Evolutionary conservation across 2,113 vertebrate species (phyloP).

Genomic region (Hydrochoerus hydrochaeris): DNA sequence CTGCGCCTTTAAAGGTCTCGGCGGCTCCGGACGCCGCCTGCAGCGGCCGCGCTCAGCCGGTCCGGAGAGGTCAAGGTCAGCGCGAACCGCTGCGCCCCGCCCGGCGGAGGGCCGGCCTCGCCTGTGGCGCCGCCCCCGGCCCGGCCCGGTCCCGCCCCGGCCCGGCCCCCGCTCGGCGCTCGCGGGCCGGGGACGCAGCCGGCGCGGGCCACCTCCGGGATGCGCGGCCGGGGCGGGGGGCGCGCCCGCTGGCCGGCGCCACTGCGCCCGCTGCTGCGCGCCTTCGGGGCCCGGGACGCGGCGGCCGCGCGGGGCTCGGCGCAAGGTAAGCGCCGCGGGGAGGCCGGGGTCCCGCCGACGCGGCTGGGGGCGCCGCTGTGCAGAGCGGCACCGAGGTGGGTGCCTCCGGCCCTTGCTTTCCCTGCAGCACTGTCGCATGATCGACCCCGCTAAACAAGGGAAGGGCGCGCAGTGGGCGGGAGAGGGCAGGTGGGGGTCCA

Average conservation of each 20-base stretch:
- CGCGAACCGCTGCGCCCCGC: neutral
- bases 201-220: neutral
- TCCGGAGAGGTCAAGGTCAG: slow-evolving; percentile 3
- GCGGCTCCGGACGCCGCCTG: neutral
- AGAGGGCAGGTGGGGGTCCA: neutral
- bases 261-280: slow-evolving; percentile 70
- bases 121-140: slow-evolving; percentile 36
- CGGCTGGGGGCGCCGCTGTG: neutral
- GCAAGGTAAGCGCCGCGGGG: slow-evolving; percentile 66
- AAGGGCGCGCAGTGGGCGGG: neutral
- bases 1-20: too few relatives aligned
- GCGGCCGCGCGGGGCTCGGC: slow-evolving; percentile 17
- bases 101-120: neutral
- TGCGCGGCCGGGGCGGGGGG: slow-evolving; percentile 69
- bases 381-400: neutral
- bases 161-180: neutral
- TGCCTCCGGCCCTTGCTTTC: neutral
- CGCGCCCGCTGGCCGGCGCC: slow-evolving; percentile 62
- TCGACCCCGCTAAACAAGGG: neutral
- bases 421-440: neutral
- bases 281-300: slow-evolving; percentile 58
- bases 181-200: neutral
- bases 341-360: neutral
- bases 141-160: neutral
- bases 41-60: too few relatives aligned